These are phyloP conservation scores for Acipenser ruthenus DNA, from an alignment of 2,797 vertebrate genomes.

Conservation along the genomic window DNA sequence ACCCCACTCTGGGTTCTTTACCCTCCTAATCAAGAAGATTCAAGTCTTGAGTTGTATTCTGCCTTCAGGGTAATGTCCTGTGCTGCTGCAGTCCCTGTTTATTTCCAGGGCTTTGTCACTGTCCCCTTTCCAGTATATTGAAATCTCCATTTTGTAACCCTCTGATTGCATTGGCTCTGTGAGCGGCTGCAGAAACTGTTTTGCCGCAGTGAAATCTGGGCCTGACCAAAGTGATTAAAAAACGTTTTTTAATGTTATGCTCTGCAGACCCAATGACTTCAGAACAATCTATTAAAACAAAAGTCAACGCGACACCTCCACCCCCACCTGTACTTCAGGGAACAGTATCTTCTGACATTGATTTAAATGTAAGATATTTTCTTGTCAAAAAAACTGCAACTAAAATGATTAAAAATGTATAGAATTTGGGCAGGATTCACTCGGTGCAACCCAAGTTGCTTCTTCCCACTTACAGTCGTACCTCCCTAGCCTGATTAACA, in stretches of 20 bases:
- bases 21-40: background rate
- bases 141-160: background rate
- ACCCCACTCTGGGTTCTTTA: conserved; percentile 11
- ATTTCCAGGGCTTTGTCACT: background rate
- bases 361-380: no score
- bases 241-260: background rate
- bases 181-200: background rate
- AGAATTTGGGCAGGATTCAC: background rate
- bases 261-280: background rate
- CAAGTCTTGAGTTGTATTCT: background rate
- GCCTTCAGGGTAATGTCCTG: background rate
- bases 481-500: no score
- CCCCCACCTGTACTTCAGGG: no score
- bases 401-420: no score
- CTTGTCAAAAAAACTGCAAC: no score
- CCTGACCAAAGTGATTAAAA: background rate
- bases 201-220: background rate
- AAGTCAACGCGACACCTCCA: no score
- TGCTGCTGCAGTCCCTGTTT: background rate
- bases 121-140: background rate
- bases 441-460: no score
- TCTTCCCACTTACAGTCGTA: no score
- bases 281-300: background rate
- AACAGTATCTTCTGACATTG: no score
- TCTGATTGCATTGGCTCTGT: background rate